Evolutionary conservation across 2,888 invertebrate species (phyloP), one percentile per base, ranked within the genome.

Genomic region (Eupithecia subumbrata): DNA sequence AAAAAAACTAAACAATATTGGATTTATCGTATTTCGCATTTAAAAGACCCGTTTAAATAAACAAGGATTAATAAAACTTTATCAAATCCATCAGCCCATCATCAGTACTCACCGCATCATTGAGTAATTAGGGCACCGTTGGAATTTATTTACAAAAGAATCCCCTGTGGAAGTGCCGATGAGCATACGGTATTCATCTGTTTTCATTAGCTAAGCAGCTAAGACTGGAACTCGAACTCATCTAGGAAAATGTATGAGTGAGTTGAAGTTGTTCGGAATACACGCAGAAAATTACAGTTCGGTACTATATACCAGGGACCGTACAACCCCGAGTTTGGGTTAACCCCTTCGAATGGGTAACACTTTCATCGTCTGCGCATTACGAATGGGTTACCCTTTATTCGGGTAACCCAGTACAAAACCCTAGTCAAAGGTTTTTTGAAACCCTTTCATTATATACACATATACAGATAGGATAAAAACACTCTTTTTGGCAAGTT

Each of bases 121-220:
- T 82, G 79, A 82, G 82, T 83, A 83, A 84, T 82, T 84, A 79
- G 81, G 80, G 79, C 76, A 77, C 66, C 73, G 82, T 69, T 82
- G 73, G 81, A 84, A 86, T 84, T 83, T 85, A 85, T 86, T 83
- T 81, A 76, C 75, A 84, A 87, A 56, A 86, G 84, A 87, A 83
- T 83, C 78, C 81, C 81, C 80, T 81, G 79, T 82, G 82, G 82
- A 84, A 84, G 86, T 82, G 78, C 81, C 82, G 81, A 82, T 84
- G 84, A 83, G 79, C 84, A 80, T 80, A 83, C 82, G 83, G 81
- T 86, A 83, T 84, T 87, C 86, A 89, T 89, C 84, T 85, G 87
- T 89, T 88, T 88, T 87, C 88, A 89, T 89, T 89, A 88, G 82
- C 81, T 67, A 18, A 5, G 67, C 37, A 16, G 48, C 67, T 76